Conservation (phyloP, 2,113 vertebrate genomes). For the Stegostoma tigrinum region DNA sequence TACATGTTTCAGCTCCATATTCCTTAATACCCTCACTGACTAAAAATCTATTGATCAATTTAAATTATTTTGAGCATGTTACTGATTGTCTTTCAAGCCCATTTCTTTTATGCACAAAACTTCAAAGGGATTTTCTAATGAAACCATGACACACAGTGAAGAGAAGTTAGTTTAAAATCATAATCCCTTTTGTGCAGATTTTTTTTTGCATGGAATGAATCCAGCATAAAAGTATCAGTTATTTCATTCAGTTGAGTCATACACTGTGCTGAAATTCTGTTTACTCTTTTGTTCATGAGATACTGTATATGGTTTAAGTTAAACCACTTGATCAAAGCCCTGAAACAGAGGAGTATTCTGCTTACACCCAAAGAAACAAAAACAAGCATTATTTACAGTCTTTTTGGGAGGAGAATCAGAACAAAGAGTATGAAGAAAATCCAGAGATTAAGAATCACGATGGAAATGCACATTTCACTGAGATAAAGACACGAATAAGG, state of each 20-base stretch:
- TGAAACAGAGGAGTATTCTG: not conserved
- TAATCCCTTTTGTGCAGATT: not conserved
- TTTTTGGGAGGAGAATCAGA: not conserved
- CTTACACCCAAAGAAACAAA: not conserved
- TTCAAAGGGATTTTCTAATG: constrained; percentile 20
- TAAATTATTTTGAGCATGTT: not conserved
- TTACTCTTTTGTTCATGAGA: constrained; percentile 30
- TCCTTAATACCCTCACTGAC: not conserved
- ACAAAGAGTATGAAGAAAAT: not conserved
- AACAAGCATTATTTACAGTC: not conserved
- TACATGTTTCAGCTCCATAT: not conserved
- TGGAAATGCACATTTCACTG: not conserved
- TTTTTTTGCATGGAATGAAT: not conserved
- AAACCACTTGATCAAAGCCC: constrained; percentile 26
- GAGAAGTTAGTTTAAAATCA: not conserved
- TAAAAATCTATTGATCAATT: constrained; percentile 2
- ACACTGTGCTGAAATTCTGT: not conserved
- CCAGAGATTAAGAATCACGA: not conserved
- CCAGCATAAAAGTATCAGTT: not conserved
- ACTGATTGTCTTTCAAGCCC: not conserved
- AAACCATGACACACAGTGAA: not conserved
- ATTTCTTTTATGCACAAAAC: not conserved
- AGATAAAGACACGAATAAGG: not conserved
- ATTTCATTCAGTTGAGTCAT: not conserved
- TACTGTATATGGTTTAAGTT: constrained; percentile 26